phyloP scores from a whole-genome alignment of 2,113 vertebrate genomes.

The Ochotona princeps region DNA sequence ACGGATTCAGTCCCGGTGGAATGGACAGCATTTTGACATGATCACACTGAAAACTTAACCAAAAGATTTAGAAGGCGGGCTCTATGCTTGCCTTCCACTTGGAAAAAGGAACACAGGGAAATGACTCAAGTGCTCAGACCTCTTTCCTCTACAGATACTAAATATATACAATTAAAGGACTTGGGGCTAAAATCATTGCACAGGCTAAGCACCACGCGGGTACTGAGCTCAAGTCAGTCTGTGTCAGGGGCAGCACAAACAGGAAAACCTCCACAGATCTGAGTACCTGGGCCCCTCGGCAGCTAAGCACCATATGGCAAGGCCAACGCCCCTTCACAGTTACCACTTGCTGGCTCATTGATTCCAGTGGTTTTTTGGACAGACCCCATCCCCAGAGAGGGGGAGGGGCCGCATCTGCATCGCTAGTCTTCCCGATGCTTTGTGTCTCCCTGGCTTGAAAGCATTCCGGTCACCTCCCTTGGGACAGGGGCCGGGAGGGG shows the following conservation, averaged over 20 bases:
- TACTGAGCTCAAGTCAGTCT: slow-evolving; percentile 23
- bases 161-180: background rate
- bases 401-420: background rate
- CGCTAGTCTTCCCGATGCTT: slow-evolving; percentile 32
- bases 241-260: background rate
- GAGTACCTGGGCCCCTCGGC: background rate
- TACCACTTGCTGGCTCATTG: slow-evolving; percentile 47
- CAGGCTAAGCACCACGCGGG: background rate
- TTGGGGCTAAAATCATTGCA: background rate
- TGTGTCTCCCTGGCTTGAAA: slow-evolving; percentile 37
- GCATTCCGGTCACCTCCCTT: background rate
- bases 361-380: slow-evolving; percentile 51
- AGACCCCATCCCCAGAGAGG: background rate
- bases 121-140: background rate
- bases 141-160: background rate
- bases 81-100: background rate
- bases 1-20: slow-evolving; percentile 16
- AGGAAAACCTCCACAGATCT: background rate
- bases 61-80: background rate
- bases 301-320: slow-evolving; percentile 67
- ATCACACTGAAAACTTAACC: background rate
- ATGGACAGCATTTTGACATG: background rate
- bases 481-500: too few relatives aligned
- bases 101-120: slow-evolving; percentile 37
- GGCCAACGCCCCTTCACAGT: slow-evolving; percentile 15